phyloP scores from a whole-genome alignment of 2,888 invertebrate species.

The Eurytoma adleriae region DNA sequence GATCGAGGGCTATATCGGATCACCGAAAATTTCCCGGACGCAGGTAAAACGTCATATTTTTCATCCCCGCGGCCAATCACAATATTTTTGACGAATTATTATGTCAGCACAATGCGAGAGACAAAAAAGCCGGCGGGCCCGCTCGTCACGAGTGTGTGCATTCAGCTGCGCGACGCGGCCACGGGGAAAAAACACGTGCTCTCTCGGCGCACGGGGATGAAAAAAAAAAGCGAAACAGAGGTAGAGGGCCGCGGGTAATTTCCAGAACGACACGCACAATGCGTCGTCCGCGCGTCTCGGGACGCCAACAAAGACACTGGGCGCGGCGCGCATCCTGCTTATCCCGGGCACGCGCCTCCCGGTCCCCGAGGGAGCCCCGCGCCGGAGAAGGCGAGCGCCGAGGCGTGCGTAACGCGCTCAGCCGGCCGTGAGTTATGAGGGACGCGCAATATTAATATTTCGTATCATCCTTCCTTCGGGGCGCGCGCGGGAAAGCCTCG shows the following conservation, averaged over 20 bases:
- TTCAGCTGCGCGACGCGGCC: constrained; percentile 63
- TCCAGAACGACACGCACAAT: constrained; percentile 61
- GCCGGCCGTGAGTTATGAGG: constrained; percentile 75
- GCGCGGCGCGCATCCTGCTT: constrained; percentile 70
- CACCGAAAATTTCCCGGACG: constrained; percentile 12
- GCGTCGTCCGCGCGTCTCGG: constrained; percentile 59
- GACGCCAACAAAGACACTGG: constrained; percentile 68
- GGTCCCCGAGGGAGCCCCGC: constrained; percentile 70
- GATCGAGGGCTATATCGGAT: constrained; percentile 24
- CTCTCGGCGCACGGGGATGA: constrained; percentile 59
- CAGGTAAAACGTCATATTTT: constrained; percentile 72
- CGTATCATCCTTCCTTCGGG: constrained; percentile 74
- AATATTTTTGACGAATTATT: constrained; percentile 76
- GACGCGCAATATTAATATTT: constrained; percentile 75
- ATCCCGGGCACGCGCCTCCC: constrained; percentile 59
- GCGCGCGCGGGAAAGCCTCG: constrained; percentile 24
- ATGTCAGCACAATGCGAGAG: constrained; percentile 71
- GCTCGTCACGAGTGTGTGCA: constrained; percentile 67
- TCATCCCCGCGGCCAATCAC: constrained; percentile 71
- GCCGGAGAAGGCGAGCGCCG: constrained; percentile 59
- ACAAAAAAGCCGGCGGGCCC: constrained; percentile 45
- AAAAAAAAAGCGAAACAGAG: too few relatives aligned
- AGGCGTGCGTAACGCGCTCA: constrained; percentile 75
- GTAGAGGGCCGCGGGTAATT: constrained; percentile 36
- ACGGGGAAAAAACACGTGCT: constrained; percentile 64